Evolutionary conservation across 1,140 invertebrate species (phyloP), one percentile per base, ranked within the genome.

Genomic region (Drosophila subpulchrella): DNA sequence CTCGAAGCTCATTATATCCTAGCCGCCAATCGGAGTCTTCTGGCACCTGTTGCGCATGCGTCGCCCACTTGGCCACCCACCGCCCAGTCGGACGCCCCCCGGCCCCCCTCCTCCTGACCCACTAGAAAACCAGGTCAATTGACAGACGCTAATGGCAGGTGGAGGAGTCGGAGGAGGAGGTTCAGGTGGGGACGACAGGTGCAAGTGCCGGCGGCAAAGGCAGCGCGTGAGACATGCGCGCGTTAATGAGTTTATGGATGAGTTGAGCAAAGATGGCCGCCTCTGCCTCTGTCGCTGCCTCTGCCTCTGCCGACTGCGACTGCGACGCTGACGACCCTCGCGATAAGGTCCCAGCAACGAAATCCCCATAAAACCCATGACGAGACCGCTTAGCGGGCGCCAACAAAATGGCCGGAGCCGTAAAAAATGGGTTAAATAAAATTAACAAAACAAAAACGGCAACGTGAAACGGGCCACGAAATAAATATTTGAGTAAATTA

Each of bases 161-260:
- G 30, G 30, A 17, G 61, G 55, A 15, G 12, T 2, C 0, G 41
- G 10, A 20, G 57, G 39, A n/a, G 62, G 57, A 7, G 30, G 36
- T 41, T 11, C 10, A 27, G 60, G 30, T 15, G 51, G 59, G 41
- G 1, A 42, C 6, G 38, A 36, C 61, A 65, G 61, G 61, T 51
- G 50, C 47, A 50, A 32, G 47, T 39, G 20, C 50, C 58, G 48
- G n/a, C 44, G 53, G 44, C 51, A 46, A 34, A 32, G 24, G 63
- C 60, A 61, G 53, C 63, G 80, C 75, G 75, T 83, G 81, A 84
- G 75, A 83, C 75, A 63, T 75, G 75, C 57, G 75, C 71, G 61
- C 80, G 80, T 79, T 79, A 79, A 83, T 83, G 66, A 84, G 81
- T 85, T 80, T 80, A 84, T 77, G 76, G 74, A 84, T 80, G 76